A percentile compares a stretch with the other conserved stretches of the same genome.
These are phyloP conservation scores for Leucophenga varia DNA, from an alignment of 1,140 invertebrate species.

Conservation along the genomic window DNA sequence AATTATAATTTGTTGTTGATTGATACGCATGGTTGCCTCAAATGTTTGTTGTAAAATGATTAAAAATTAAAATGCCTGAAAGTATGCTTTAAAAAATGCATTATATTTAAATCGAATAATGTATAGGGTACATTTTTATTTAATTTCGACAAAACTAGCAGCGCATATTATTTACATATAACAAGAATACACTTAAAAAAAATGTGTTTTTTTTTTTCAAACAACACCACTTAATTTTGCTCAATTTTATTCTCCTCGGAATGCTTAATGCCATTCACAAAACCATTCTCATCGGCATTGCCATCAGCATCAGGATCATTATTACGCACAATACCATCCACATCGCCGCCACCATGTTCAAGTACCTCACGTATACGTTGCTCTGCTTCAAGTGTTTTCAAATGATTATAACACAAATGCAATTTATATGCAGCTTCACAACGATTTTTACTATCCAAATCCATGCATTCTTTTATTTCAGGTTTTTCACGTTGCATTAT, in stretches of 20 bases:
- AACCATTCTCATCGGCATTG: slow-evolving; percentile 7
- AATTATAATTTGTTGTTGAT: too few species aligned
- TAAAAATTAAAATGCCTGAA: too few species aligned
- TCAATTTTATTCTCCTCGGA: slow-evolving; percentile 5
- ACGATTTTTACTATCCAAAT: slow-evolving; percentile 30
- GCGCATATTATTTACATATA: too few species aligned
- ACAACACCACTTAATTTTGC: slow-evolving; percentile 1
- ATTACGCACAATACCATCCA: slow-evolving; percentile 4
- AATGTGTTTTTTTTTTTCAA: too few species aligned
- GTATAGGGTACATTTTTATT: too few species aligned
- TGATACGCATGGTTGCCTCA: too few species aligned
- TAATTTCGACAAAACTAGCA: too few species aligned
- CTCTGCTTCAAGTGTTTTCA: slow-evolving; percentile 40
- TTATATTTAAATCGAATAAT: too few species aligned
- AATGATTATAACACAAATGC: slow-evolving; percentile 43
- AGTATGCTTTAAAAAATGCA: too few species aligned
- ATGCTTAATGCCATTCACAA: slow-evolving; percentile 25
- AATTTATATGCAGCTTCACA: slow-evolving; percentile 45
- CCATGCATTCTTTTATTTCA: slow-evolving; percentile 31
- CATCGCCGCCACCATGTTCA: slow-evolving; percentile 20
- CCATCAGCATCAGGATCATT: slow-evolving; percentile 1
- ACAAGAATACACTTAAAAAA: too few species aligned
- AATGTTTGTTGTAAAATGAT: too few species aligned
- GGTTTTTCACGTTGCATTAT: slow-evolving; percentile 28
- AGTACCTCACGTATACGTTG: slow-evolving; percentile 36